Percentiles rank a stretch among this genome's conserved stretches.
phyloP scores from a whole-genome alignment of 2,888 invertebrate species.

The Heliothis peltigera region DNA sequence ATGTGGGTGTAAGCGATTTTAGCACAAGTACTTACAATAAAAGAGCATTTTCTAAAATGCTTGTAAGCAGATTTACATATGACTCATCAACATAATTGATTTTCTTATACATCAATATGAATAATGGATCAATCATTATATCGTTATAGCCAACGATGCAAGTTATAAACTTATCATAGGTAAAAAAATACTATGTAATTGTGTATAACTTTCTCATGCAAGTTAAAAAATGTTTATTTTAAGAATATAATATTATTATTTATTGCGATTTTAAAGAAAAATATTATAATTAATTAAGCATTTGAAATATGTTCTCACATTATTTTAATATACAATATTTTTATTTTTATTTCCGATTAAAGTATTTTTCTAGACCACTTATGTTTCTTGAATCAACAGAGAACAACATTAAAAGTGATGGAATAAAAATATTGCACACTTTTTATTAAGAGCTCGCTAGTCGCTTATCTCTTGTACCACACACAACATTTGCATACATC shows the following conservation, averaged over 20 bases:
- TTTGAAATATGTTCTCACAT: no score
- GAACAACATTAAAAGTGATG: no score
- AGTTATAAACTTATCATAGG: conserved; percentile 52
- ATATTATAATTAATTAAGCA: no score
- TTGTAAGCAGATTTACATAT: conserved; percentile 59
- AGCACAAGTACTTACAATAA: conserved; percentile 17
- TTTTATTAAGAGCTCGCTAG: conserved; percentile 15
- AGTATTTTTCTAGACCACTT: no score
- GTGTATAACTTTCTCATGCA: no score
- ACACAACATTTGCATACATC: conserved; percentile 71
- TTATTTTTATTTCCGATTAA: no score
- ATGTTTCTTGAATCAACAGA: no score
- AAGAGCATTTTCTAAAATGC: conserved; percentile 47
- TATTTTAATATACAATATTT: no score
- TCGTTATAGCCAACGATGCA: conserved; percentile 68
- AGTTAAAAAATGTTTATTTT: no score
- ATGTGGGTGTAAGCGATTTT: conserved; percentile 32
- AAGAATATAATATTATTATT: background rate
- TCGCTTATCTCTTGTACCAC: conserved; percentile 51
- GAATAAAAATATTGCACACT: no score
- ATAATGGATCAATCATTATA: conserved; percentile 83
- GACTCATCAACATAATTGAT: conserved; percentile 78
- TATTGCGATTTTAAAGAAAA: no score
- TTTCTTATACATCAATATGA: conserved; percentile 77
- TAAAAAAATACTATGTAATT: no score